Evolutionary conservation across 37 sponge, comb jelly and placozoan species (phyloP).

Genomic region (Mnemiopsis leidyi): DNA sequence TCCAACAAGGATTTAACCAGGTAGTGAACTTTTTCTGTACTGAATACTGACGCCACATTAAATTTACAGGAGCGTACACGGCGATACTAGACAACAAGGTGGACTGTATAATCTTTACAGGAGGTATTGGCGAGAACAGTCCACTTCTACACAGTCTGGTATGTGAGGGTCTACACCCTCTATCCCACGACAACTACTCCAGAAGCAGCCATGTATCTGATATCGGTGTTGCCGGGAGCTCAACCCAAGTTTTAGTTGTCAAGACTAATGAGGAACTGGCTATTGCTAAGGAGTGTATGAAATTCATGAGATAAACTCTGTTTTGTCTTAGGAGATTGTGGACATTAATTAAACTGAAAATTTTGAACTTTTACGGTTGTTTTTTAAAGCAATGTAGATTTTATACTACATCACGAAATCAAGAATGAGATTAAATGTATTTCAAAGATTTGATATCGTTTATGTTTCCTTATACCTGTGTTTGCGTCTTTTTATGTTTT

Average conservation of each 20-base stretch:
- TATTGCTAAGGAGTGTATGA: conserved; percentile 23
- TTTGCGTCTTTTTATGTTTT: no score
- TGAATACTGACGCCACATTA: not conserved
- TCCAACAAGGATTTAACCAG: no score
- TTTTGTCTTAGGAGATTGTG: no score
- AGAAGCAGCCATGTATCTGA: not conserved
- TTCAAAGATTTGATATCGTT: no score
- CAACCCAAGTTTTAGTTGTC: not conserved
- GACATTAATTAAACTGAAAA: no score
- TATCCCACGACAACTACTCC: not conserved
- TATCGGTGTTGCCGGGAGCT: not conserved
- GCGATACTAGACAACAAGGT: not conserved
- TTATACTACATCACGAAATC: no score
- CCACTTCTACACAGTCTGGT: conserved; percentile 20
- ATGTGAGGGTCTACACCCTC: not conserved
- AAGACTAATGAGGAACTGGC: conserved; percentile 49
- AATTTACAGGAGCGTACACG: conserved; percentile 16
- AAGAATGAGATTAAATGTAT: no score
- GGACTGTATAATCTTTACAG: conserved; percentile 55
- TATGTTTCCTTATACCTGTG: no score
- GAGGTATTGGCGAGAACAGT: conserved; percentile 59
- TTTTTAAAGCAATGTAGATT: no score
- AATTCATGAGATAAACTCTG: not conserved
- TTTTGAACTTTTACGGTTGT: no score
- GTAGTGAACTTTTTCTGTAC: no score